These are phyloP conservation scores for Shargacucullia verbasci DNA, from an alignment of 2,888 invertebrate species.

Conservation along the genomic window DNA sequence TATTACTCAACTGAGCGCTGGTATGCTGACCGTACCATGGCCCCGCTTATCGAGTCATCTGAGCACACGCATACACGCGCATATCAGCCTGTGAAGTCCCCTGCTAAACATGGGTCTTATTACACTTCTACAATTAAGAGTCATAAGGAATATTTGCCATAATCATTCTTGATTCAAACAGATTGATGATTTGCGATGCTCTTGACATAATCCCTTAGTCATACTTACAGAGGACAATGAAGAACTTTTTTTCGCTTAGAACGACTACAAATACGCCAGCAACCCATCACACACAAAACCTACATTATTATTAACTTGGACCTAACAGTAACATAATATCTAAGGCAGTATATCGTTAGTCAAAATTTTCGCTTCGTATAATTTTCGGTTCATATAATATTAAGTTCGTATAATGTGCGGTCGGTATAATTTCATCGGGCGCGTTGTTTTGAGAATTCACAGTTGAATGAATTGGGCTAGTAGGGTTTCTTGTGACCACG, in stretches of 20 bases:
- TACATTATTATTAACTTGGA: slow-evolving; percentile 25
- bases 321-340: slow-evolving; percentile 59
- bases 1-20: slow-evolving; percentile 11
- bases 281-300: slow-evolving; percentile 13
- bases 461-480: slow-evolving; percentile 59
- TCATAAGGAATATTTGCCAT: neutral
- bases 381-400: slow-evolving; percentile 48
- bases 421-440: slow-evolving; percentile 59
- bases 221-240: too few relatives aligned
- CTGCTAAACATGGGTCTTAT: slow-evolving; percentile 5
- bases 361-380: slow-evolving; percentile 42
- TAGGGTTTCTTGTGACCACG: slow-evolving; percentile 67
- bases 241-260: too few relatives aligned
- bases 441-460: slow-evolving; percentile 74
- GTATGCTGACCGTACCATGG: slow-evolving; percentile 21
- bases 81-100: slow-evolving; percentile 17
- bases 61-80: slow-evolving; percentile 27
- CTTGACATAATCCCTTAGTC: too few relatives aligned
- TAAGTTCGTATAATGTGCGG: slow-evolving; percentile 36
- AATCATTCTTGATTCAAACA: neutral
- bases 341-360: slow-evolving; percentile 41
- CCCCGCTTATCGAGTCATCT: slow-evolving; percentile 35
- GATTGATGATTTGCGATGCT: too few relatives aligned
- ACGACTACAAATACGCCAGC: too few relatives aligned
- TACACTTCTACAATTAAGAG: slow-evolving; percentile 15